Conservation (phyloP, 2,888 invertebrate genomes). For the Sthenelais limicola region DNA sequence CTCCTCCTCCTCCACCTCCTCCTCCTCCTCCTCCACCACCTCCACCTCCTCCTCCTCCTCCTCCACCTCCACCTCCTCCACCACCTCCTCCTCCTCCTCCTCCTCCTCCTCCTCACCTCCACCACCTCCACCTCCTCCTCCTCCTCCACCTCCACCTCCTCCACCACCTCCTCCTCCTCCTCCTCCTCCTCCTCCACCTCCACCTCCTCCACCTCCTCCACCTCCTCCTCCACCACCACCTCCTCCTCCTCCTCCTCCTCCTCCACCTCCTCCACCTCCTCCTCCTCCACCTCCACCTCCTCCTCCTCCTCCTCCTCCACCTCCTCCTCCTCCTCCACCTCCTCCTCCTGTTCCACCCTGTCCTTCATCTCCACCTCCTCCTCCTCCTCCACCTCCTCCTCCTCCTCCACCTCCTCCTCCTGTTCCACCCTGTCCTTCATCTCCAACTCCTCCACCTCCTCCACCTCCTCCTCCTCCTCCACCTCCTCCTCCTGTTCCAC, state of each 20-base stretch:
- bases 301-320: slow-evolving; percentile 1
- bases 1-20: slow-evolving; percentile 1
- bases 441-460: no score
- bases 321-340: slow-evolving; percentile 5
- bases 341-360: slow-evolving; percentile 11
- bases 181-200: slow-evolving; percentile 19
- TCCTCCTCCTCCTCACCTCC: no score
- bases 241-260: slow-evolving; percentile 14
- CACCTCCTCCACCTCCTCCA: slow-evolving; percentile 13
- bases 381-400: no score
- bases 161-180: slow-evolving; percentile 15
- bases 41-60: slow-evolving; percentile 5
- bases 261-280: background rate
- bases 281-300: background rate
- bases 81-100: no score
- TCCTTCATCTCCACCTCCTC: no score
- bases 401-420: background rate
- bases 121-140: no score
- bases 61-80: slow-evolving; percentile 1
- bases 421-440: background rate
- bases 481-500: background rate
- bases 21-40: slow-evolving; percentile 2
- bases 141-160: slow-evolving; percentile 1
- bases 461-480: slow-evolving; percentile 5
- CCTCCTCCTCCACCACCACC: slow-evolving; percentile 5